Conservation (phyloP, 2,888 invertebrate species). For the Balanococcus diminutus region DNA sequence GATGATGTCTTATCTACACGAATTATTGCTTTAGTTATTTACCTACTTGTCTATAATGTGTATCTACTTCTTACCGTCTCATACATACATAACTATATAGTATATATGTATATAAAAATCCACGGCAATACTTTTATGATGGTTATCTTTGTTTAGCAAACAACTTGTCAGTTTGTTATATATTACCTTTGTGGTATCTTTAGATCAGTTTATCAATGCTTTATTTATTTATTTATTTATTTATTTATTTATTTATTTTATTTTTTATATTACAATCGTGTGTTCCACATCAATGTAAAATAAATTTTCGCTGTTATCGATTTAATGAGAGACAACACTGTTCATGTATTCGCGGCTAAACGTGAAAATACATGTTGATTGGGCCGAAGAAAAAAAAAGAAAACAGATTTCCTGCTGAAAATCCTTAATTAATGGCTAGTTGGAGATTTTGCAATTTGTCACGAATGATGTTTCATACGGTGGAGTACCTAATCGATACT, state of each 20-base stretch:
- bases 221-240: slow-evolving; percentile 36
- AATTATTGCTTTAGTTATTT: slow-evolving; percentile 54
- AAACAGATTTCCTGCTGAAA: background rate
- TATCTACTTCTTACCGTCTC: slow-evolving; percentile 52
- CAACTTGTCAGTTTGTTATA: slow-evolving; percentile 54
- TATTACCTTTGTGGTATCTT: slow-evolving; percentile 48
- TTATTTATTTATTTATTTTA: slow-evolving; percentile 41
- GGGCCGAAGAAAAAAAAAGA: background rate
- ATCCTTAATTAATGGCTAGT: slow-evolving; percentile 23
- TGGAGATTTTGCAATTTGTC: slow-evolving; percentile 16
- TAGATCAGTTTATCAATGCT: slow-evolving; percentile 48
- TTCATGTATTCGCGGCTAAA: slow-evolving; percentile 34
- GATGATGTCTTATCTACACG: slow-evolving; percentile 53
- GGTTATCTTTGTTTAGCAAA: slow-evolving; percentile 53
- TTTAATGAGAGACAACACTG: slow-evolving; percentile 39
- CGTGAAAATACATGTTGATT: slow-evolving; percentile 26
- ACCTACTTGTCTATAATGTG: slow-evolving; percentile 52
- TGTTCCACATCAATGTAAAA: slow-evolving; percentile 43
- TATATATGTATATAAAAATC: slow-evolving; percentile 27
- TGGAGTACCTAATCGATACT: background rate
- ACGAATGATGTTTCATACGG: background rate
- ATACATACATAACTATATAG: slow-evolving; percentile 33
- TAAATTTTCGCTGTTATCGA: slow-evolving; percentile 35
- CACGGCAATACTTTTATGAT: slow-evolving; percentile 52
- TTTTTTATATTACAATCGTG: slow-evolving; percentile 44